Base-by-base conservation (phyloP, 2,888 invertebrate genomes). In the Drosophila acutilabella region DNA sequence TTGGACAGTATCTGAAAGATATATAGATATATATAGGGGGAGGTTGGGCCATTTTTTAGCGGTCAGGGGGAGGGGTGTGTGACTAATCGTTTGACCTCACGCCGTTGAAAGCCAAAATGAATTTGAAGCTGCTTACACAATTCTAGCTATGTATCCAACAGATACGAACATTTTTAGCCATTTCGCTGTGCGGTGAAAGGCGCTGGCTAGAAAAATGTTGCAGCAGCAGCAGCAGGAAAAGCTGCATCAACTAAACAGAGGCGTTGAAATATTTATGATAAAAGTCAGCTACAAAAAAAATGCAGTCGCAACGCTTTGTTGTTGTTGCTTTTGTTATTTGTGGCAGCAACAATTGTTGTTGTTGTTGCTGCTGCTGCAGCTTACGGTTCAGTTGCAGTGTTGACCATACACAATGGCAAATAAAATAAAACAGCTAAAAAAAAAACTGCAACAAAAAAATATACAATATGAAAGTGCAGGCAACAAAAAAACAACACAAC, bases 191-290 rank as follows among this genome's bases (percentile, higher is more conserved):
- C 62, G 78, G 78, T 74, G 81, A 79, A 79, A 79, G 79, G 79
- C 74, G 61, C 58, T 64, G 60, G 60, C 48, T 54, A 61, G 60
- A 58, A 64, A 61, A 66, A 64, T 57, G 54, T 64, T 54, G 58
- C 54, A 44, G 42, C 58, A 30, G 23, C 64, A 40, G 42, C 54
- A 71, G 41, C 60, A 36, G 33, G 59, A 67, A 45, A 60, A 64
- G 52, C 64, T 36, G 57, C 61, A 56, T 57, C 61, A 61, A 47
- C 75, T 62, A 65, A 56, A 71, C 71, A 74, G 71, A 83, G 80
- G 82, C 82, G 88, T 80, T 86, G 82, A 88, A 74, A 82, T 83
- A 83, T 83, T 83, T 83, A 82, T 88, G 82, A 64, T 64, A 74
- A 61, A 80, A 69, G 57, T 61, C 59, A 23, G 64, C 66, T 56